Evolutionary conservation across 2,113 vertebrate species (phyloP).

Genomic region (Aptenodytes patagonicus): DNA sequence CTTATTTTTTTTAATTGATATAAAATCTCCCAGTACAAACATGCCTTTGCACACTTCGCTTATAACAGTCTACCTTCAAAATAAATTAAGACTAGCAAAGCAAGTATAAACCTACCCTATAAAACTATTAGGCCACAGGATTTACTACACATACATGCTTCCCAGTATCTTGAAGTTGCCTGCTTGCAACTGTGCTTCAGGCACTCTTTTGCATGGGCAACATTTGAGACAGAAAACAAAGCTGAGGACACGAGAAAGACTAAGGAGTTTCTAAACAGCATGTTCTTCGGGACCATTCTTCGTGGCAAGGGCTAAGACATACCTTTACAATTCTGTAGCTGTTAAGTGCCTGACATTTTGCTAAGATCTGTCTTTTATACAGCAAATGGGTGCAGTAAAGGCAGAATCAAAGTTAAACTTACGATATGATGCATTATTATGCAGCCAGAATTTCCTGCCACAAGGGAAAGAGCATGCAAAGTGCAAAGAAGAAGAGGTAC

Average conservation of each 20-base stretch:
- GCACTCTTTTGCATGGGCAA: neutral
- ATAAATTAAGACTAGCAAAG: neutral
- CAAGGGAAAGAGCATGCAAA: neutral
- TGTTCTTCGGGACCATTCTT: neutral
- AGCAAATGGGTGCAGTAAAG: neutral
- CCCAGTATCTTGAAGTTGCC: neutral
- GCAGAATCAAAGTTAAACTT: neutral
- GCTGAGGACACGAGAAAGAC: neutral
- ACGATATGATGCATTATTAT: neutral
- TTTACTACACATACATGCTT: neutral
- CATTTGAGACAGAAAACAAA: neutral
- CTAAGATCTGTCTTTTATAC: neutral
- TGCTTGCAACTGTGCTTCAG: neutral
- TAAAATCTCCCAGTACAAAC: neutral
- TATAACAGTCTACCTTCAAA: neutral
- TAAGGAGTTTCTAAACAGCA: rapidly evolving
- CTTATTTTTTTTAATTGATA: neutral
- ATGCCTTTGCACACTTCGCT: neutral
- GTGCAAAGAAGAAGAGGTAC: neutral
- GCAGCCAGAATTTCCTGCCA: neutral
- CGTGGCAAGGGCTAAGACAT: neutral
- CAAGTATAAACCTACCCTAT: neutral
- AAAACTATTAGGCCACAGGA: neutral
- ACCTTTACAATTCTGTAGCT: neutral
- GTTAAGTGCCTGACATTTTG: neutral